A percentile compares a stretch with the other conserved stretches of the same genome.
These are phyloP conservation scores for Connochaetes taurinus DNA, from an alignment of 2,113 vertebrate genomes.

Conservation along the genomic window DNA sequence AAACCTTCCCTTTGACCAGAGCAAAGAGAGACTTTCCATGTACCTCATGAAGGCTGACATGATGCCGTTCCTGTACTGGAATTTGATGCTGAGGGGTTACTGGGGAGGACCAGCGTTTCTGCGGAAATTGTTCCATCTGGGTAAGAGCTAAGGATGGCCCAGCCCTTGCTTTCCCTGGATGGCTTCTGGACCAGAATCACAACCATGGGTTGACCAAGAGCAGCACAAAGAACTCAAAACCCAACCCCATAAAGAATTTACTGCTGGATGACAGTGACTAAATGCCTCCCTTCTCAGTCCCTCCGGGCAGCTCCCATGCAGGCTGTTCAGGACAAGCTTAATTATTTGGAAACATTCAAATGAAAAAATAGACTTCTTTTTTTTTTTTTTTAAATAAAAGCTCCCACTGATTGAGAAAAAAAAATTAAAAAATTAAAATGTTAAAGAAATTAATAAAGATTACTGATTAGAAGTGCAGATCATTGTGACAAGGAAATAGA, in stretches of 20 bases:
- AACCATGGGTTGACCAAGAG: background rate
- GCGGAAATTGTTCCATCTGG: constrained; percentile 92
- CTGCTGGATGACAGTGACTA: background rate
- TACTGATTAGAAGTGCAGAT: background rate
- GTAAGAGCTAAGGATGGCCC: constrained; percentile 77
- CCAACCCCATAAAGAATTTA: background rate
- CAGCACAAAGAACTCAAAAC: background rate
- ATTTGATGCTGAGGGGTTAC: constrained; percentile 91
- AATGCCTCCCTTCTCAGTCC: background rate
- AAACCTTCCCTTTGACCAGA: constrained; percentile 97
- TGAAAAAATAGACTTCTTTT: background rate
- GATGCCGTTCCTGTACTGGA: constrained; percentile 97
- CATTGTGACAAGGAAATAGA: background rate
- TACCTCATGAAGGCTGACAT: constrained; percentile 95
- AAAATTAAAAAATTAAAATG: too few relatives aligned
- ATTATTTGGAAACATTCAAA: constrained; percentile 27
- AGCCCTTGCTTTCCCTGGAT: background rate
- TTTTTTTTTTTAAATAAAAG: constrained; percentile 51
- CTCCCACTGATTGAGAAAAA: background rate
- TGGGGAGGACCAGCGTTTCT: constrained; percentile 94
- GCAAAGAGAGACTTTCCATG: constrained; percentile 91
- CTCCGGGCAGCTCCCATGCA: background rate
- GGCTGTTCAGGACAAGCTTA: background rate
- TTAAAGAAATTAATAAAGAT: background rate
- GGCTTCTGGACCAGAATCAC: background rate